Conservation (phyloP, 2,888 invertebrate species). For the Dastarcus helophoroides region DNA sequence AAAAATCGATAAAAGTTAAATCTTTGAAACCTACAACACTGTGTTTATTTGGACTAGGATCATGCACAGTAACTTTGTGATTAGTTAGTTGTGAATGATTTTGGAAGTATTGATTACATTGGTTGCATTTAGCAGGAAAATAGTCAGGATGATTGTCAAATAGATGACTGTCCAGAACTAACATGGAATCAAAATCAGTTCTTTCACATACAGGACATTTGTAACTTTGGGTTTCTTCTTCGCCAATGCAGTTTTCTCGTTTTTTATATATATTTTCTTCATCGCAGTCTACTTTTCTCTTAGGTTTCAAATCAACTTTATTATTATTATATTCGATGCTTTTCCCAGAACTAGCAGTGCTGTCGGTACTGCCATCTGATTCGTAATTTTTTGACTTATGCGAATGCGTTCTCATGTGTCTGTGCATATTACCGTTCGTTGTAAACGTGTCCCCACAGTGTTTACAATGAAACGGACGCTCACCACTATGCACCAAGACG, state of each 20-base stretch:
- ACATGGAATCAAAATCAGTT: constrained; percentile 47
- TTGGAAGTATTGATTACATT: constrained; percentile 63
- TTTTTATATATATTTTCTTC: constrained; percentile 21
- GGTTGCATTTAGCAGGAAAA: constrained; percentile 53
- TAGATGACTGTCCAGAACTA: constrained; percentile 51
- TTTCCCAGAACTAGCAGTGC: constrained; percentile 34
- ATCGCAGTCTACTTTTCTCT: constrained; percentile 29
- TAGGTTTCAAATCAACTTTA: constrained; percentile 30
- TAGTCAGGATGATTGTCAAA: constrained; percentile 55
- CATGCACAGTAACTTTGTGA: constrained; percentile 55
- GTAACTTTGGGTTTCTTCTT: constrained; percentile 21
- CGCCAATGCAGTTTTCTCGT: background rate
- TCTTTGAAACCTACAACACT: constrained; percentile 57
- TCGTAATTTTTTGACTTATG: constrained; percentile 47
- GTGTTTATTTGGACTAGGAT: constrained; percentile 30
- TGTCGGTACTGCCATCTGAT: constrained; percentile 45
- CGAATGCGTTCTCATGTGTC: constrained; percentile 65
- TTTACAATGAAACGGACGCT: constrained; percentile 68
- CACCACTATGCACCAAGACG: constrained; percentile 68
- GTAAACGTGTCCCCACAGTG: constrained; percentile 71
- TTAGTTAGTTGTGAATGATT: constrained; percentile 59
- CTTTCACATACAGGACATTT: constrained; percentile 54
- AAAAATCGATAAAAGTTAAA: constrained; percentile 67
- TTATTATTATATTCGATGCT: constrained; percentile 36
- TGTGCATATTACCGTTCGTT: constrained; percentile 77